Base-by-base conservation (phyloP, 2,888 invertebrate genomes). In the Choreutis nemorana region DNA sequence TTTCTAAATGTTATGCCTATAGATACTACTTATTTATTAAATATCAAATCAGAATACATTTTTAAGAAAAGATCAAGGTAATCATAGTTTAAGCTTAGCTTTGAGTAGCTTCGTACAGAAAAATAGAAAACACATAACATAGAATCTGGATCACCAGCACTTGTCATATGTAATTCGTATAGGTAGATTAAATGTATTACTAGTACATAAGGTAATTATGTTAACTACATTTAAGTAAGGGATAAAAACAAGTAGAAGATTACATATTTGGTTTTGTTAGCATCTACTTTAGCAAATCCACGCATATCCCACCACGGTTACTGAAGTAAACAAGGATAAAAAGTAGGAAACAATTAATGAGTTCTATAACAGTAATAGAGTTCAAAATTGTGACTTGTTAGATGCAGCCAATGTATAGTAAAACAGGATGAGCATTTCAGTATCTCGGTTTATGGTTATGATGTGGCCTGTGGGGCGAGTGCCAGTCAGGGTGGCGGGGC, bases 401-500 rank as follows among this genome's bases (percentile, higher is more conserved):
- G 13, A 23, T 10, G n/a, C n/a, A n/a, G n/a, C n/a, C n/a, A n/a
- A n/a, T n/a, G n/a, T 10, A 13, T n/a, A n/a, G 5, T 2, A 26
- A 23, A 26, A 34, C 28, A 31, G 26, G 25, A 30, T 27, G 28
- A 12, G 25, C 14, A 11, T 14, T 27, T 48, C 52, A 70, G 50
- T 82, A 82, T 52, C 77, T 71, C 50, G 81, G 81, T 44, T 81
- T 81, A 44, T 81, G 80, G 29, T 73, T 73, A 38, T 81, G 79
- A 45, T 66, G 71, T 67, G 81, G 60, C 62, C 72, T 68, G 45
- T 83, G 61, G n/a, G 57, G 81, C 34, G 83, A 81, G 41, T 81
- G 80, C 66, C 81, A 82, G 41, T 83, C 83, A n/a, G 80, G 70
- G 31, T 80, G 72, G 31, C 82, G 70, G 31, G 82, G 78, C 41